These are phyloP conservation scores for Pachyramphus minor DNA, from an alignment of 2,113 vertebrate genomes.

Conservation along the genomic window DNA sequence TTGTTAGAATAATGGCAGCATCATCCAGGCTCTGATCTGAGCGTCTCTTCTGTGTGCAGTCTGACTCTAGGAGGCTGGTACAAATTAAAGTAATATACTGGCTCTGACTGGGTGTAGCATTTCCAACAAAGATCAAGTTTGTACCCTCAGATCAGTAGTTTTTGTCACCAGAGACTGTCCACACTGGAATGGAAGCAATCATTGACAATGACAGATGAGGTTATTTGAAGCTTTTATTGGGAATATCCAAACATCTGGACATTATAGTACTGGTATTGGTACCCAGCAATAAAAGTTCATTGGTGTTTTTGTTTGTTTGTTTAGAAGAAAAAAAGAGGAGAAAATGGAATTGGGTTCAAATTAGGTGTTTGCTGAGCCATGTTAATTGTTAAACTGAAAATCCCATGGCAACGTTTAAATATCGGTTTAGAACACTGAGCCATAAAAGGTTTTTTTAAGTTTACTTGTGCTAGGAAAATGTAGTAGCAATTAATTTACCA, in stretches of 20 bases:
- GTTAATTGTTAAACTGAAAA: neutral
- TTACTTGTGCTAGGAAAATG: constrained; percentile 12
- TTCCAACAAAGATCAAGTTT: neutral
- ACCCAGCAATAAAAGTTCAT: neutral
- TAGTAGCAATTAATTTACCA: constrained; percentile 24
- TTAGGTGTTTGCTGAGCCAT: neutral
- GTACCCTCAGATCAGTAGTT: neutral
- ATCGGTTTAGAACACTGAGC: neutral
- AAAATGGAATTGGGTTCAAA: neutral
- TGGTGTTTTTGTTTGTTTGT: neutral
- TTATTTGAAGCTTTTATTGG: neutral
- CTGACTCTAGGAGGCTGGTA: neutral
- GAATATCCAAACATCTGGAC: neutral
- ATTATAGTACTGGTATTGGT: neutral
- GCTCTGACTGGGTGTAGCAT: neutral
- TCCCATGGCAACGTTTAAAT: neutral
- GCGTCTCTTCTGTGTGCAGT: neutral
- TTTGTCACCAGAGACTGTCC: neutral
- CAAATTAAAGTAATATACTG: neutral
- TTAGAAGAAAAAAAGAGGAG: neutral
- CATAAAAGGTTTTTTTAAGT: constrained; percentile 1
- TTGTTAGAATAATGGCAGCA: neutral
- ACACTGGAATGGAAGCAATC: neutral
- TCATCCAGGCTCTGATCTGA: neutral
- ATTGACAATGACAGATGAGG: neutral